Evolutionary conservation across 1,140 invertebrate genomes (phyloP).

Genomic region (Tetraneura akinire): DNA sequence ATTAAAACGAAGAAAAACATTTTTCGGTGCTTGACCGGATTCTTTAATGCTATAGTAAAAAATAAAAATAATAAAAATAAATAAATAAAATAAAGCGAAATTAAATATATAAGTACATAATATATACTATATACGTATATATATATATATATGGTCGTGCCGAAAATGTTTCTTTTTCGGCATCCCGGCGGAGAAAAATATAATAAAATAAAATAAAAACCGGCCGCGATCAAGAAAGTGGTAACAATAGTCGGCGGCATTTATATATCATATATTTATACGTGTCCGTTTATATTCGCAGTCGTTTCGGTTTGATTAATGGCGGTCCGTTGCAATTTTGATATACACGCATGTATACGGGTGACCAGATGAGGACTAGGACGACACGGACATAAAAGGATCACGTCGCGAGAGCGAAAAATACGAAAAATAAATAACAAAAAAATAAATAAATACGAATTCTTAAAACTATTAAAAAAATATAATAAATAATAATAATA

Average conservation of each 20-base stretch:
- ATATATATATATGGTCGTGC: background rate
- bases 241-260: conserved; percentile 39
- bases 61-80: background rate
- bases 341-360: too few species aligned
- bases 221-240: conserved; percentile 6
- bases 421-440: conserved; percentile 19
- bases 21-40: conserved; percentile 29
- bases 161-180: conserved; percentile 32
- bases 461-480: conserved; percentile 33
- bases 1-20: conserved; percentile 19
- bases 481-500: background rate
- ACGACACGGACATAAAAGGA: conserved; percentile 29
- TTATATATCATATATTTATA: conserved; percentile 1
- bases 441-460: conserved; percentile 12
- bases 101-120: background rate
- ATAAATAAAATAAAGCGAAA: conserved; percentile 30
- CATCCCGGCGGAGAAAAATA: conserved; percentile 17
- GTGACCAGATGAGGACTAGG: too few species aligned
- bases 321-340: conserved; percentile 16
- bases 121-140: background rate
- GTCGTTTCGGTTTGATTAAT: conserved; percentile 39
- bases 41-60: background rate
- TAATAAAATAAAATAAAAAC: conserved; percentile 22
- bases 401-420: conserved; percentile 10
- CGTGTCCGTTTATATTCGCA: conserved; percentile 18